Evolutionary conservation across 2,888 invertebrate genomes (phyloP), one percentile per base, ranked within the genome.

Genomic region (Diogma glabrata): DNA sequence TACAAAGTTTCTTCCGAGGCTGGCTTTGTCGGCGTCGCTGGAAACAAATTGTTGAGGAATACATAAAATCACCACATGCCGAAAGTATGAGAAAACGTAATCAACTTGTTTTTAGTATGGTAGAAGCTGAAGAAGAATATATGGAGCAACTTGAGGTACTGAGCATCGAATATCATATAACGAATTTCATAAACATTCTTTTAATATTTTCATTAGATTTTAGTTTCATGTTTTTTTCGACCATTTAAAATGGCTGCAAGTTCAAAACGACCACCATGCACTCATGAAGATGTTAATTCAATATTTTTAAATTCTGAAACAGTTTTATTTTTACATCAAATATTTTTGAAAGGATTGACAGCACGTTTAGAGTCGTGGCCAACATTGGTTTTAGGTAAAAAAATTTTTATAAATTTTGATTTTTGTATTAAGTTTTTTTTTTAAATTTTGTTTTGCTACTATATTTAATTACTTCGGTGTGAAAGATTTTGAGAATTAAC

Each of bases 31-130:
- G 93, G 10, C 75, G 92, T 8, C 75, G 92, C 38, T 93, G 93
- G 93, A 93, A 93, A 67, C 91, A 91, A 67, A 93, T 93, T 52
- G 92, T 93, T 16, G 91, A 92, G 60, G 87, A 92, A 65, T 93
- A 93, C 68, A 93, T 93, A 63, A 88, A 89, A 65, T 91, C 90
- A 54, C 92, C 92, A 0, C 92, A 93, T 64, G 92, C 92, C 0
- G 91, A 92, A 67, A 91, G 87, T 64, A 91, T 93, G 91, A 74
- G 92, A 51, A 92, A 91, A 65, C 72, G 93, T 52, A 93, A 93
- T 74, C 87, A 88, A 63, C 72, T 89, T 54, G 88, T 89, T 16
- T 89, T 89, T 67, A 82, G 86, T 61, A 90, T 92, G 90, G 91
- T 93, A 1, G 92, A 93, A 67, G 83, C 88, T 4, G 93, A 93